Percentiles rank a stretch among this genome's conserved stretches.
These are phyloP conservation scores for Cylas formicarius DNA, from an alignment of 1,140 invertebrate genomes.

Conservation along the genomic window DNA sequence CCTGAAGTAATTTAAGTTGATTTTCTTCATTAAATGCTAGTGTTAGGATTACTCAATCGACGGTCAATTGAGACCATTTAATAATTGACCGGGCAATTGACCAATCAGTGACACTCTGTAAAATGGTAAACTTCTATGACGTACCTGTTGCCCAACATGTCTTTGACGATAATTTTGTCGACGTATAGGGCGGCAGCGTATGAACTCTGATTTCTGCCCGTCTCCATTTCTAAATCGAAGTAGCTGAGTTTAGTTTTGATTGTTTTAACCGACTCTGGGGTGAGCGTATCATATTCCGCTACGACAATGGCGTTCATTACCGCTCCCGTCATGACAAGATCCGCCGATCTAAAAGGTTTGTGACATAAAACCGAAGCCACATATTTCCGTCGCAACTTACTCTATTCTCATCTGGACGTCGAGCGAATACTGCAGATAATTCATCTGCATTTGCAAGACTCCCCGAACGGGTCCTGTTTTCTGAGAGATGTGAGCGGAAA, in stretches of 20 bases:
- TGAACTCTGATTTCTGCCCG: conserved; percentile 24
- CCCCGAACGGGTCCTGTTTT: conserved; percentile 33
- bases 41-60: no score
- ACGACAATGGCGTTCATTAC: conserved; percentile 31
- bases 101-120: background rate
- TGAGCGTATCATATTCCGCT: conserved; percentile 24
- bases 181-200: conserved; percentile 20
- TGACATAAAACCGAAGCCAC: conserved; percentile 10
- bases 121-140: background rate
- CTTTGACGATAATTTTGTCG: conserved; percentile 31
- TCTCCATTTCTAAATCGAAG: conserved; percentile 22
- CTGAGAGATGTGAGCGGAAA: conserved; percentile 33
- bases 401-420: conserved; percentile 35
- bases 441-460: conserved; percentile 31
- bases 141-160: conserved; percentile 38
- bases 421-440: conserved; percentile 29
- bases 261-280: conserved; percentile 18
- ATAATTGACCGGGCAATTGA: background rate
- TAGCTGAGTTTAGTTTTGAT: conserved; percentile 28
- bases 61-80: no score
- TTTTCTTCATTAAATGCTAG: no score
- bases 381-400: conserved; percentile 25
- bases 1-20: no score
- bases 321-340: conserved; percentile 29
- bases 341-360: conserved; percentile 16